A percentile compares a stretch with the other conserved stretches of the same genome.
Conservation (phyloP, 2,888 invertebrate genomes). For the Nesidiocoris tenuis region DNA sequence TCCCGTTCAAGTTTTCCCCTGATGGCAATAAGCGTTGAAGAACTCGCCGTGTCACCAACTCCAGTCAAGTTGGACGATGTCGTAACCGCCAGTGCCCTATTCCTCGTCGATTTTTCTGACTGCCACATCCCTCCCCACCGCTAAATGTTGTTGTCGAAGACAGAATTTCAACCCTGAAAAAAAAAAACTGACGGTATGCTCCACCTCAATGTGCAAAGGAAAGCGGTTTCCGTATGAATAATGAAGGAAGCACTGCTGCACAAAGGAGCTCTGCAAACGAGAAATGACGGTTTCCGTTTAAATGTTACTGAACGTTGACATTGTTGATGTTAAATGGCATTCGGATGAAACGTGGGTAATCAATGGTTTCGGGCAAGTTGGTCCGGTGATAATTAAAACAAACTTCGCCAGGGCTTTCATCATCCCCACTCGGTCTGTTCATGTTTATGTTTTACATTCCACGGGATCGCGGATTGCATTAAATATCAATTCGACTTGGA, state of each 20-base stretch:
- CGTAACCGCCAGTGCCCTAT: no score
- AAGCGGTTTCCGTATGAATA: background rate
- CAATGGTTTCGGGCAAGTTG: conserved; percentile 39
- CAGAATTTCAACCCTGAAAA: no score
- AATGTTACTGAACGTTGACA: conserved; percentile 36
- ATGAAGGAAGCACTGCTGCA: background rate
- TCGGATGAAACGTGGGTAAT: conserved; percentile 39
- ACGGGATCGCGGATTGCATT: no score
- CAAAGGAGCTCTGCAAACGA: background rate
- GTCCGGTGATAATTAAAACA: conserved; percentile 39
- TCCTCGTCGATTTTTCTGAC: no score
- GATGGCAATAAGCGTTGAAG: background rate
- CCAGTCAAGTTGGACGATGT: no score
- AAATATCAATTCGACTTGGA: no score
- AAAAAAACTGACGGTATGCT: background rate
- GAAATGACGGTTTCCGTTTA: conserved; percentile 21
- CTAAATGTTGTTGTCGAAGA: no score
- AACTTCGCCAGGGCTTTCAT: conserved; percentile 27
- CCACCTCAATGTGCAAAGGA: background rate
- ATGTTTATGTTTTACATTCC: no score
- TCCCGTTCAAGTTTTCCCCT: background rate
- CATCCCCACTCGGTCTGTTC: conserved; percentile 9
- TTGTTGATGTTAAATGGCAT: conserved; percentile 36
- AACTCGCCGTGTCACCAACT: background rate
- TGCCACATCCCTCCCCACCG: no score